Evolutionary conservation across 2,888 invertebrate species (phyloP).

Genomic region (Alviniconcha strummeri): DNA sequence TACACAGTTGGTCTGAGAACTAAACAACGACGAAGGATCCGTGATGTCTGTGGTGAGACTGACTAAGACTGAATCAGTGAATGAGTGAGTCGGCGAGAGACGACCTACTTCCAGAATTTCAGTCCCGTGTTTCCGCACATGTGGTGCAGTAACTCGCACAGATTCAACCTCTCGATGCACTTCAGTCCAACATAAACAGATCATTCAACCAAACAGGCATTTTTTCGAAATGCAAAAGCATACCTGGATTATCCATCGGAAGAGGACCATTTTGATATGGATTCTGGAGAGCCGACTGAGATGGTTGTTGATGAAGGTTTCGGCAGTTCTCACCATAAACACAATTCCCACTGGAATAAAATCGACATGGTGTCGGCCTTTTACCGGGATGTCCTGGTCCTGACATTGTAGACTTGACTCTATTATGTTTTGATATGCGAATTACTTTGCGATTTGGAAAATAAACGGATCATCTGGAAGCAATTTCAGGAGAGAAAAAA

Average conservation of each 20-base stretch:
- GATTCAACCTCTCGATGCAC: no score
- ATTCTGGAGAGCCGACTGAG: constrained; percentile 43
- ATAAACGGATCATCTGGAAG: constrained; percentile 26
- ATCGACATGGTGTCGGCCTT: constrained; percentile 63
- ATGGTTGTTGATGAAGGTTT: constrained; percentile 55
- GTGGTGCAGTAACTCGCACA: no score
- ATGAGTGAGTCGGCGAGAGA: no score
- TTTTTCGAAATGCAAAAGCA: constrained; percentile 16
- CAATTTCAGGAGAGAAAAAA: constrained; percentile 13
- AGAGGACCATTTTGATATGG: constrained; percentile 47
- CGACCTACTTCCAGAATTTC: no score
- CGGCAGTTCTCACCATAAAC: constrained; percentile 64
- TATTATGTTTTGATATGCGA: constrained; percentile 13
- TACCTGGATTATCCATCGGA: constrained; percentile 54
- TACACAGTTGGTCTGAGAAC: no score
- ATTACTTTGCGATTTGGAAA: constrained; percentile 18
- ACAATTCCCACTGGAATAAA: constrained; percentile 61
- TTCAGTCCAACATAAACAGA: no score
- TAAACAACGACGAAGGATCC: no score
- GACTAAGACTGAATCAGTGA: no score
- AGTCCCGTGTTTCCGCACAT: no score
- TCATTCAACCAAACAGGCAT: no score
- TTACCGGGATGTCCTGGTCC: constrained; percentile 55
- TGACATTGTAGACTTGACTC: constrained; percentile 50
- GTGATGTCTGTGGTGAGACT: no score